Conservation (phyloP, 2,113 vertebrate genomes). For the Nannospalax galili region DNA sequence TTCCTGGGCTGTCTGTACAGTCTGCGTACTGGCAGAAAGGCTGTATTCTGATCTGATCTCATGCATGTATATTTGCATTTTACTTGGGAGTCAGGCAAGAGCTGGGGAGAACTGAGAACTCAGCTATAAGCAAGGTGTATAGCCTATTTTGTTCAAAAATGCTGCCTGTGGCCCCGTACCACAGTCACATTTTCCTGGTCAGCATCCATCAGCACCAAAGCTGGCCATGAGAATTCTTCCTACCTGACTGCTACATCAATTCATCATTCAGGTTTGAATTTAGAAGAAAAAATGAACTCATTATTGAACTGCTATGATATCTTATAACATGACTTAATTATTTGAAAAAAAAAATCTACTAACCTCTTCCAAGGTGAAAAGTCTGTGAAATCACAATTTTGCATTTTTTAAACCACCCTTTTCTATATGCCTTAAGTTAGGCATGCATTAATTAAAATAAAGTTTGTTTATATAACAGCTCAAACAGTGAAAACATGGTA, state of each 20-base stretch:
- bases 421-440: background rate
- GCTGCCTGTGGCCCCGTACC: background rate
- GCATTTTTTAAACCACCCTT: background rate
- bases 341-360: background rate
- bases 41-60: background rate
- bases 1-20: background rate
- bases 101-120: background rate
- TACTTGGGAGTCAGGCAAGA: background rate
- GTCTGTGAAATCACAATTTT: background rate
- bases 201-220: background rate
- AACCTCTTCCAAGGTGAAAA: background rate
- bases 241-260: background rate
- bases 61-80: accelerated
- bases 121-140: background rate
- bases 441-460: background rate
- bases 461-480: background rate
- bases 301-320: background rate
- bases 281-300: background rate
- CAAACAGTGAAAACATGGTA: background rate
- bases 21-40: too few relatives aligned
- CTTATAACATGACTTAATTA: slow-evolving; percentile 5
- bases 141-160: background rate
- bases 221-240: background rate
- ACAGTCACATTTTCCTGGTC: background rate
- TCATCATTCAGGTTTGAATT: slow-evolving; percentile 10